A percentile compares a stretch with the other conserved stretches of the same genome.
phyloP scores from a whole-genome alignment of 2,113 vertebrate genomes.

The Panthera tigris region DNA sequence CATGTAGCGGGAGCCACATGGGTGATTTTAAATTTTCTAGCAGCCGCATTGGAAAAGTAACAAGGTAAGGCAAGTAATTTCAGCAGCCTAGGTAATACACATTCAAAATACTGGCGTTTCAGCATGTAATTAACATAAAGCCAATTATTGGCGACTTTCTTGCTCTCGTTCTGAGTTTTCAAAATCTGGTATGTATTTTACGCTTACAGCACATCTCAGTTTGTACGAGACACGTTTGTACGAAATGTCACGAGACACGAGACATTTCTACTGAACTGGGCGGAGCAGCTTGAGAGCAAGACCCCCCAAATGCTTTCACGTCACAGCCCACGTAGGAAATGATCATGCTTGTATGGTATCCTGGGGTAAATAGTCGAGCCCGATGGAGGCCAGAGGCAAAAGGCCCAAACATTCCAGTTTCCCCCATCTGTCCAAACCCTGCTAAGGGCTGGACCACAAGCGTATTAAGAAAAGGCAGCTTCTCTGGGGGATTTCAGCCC shows the following conservation, averaged over 20 bases:
- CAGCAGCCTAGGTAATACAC: background rate
- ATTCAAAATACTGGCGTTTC: background rate
- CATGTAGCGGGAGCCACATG: background rate
- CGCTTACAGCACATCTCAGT: rapidly evolving
- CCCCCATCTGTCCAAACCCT: background rate
- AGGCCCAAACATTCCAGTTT: background rate
- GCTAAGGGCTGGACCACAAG: background rate
- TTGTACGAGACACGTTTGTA: background rate
- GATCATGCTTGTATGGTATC: too few relatives aligned
- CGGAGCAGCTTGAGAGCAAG: background rate
- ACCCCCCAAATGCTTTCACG: background rate
- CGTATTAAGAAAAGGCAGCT: background rate
- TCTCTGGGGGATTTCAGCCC: background rate
- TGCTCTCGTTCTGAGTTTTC: background rate
- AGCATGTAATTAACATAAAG: background rate
- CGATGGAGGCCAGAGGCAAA: background rate
- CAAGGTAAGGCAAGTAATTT: background rate
- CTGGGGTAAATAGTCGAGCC: background rate
- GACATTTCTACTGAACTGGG: rapidly evolving
- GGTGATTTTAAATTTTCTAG: background rate
- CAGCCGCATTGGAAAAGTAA: background rate
- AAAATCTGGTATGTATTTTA: background rate
- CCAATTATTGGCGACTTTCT: background rate
- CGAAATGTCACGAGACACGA: background rate
- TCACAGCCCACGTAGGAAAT: background rate